Conservation (phyloP, 2,888 invertebrate species). For the Halictus quadricinctus region DNA sequence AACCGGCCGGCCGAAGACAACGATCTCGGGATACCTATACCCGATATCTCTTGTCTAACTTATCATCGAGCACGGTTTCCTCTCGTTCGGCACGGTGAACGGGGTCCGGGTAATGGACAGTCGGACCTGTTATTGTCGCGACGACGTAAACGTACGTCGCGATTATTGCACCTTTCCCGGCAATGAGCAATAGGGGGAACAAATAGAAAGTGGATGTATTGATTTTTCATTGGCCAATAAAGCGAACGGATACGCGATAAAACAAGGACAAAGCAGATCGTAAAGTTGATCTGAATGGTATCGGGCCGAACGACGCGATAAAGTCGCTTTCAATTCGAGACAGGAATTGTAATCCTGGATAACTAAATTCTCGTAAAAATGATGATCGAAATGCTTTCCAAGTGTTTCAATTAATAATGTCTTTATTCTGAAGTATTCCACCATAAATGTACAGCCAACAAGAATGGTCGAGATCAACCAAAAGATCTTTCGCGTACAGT, state of each 20-base stretch:
- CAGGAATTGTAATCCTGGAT: background rate
- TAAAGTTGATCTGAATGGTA: background rate
- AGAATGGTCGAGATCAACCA: too few species aligned
- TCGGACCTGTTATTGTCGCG: constrained; percentile 1
- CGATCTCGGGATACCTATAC: constrained; percentile 19
- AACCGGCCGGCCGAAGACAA: constrained; percentile 3
- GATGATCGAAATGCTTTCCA: background rate
- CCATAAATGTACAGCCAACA: background rate
- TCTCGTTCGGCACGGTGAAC: background rate
- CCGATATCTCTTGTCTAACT: constrained; percentile 23
- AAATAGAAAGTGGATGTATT: constrained; percentile 14
- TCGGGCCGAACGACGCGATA: background rate
- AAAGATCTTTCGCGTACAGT: too few species aligned
- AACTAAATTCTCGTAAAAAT: background rate
- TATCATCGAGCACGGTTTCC: constrained; percentile 21
- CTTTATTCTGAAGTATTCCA: background rate
- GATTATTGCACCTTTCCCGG: constrained; percentile 8
- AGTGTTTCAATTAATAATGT: too few species aligned
- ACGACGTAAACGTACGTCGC: background rate
- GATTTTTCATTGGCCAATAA: constrained; percentile 8
- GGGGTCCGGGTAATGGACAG: background rate
- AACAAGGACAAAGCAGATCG: background rate
- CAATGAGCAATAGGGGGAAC: background rate
- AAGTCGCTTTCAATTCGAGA: background rate
- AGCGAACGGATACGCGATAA: background rate